Percentiles rank a stretch among this genome's conserved stretches.
Evolutionary conservation across 2,888 invertebrate species (phyloP).

Genomic region (Atherix ibis): DNA sequence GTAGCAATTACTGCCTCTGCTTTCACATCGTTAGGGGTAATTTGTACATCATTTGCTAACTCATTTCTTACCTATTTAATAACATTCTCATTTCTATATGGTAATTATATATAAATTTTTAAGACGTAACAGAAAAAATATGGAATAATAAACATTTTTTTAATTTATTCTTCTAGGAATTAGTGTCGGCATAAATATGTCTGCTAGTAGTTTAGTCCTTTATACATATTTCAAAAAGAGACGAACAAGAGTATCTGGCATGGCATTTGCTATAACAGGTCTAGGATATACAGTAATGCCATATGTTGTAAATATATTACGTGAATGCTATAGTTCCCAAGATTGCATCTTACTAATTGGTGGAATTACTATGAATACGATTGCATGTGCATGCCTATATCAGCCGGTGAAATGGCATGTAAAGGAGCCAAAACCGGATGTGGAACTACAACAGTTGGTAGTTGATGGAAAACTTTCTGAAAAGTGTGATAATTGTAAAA

Average conservation of each 20-base stretch:
- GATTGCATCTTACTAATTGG: slow-evolving; percentile 51
- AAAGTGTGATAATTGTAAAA: too few relatives aligned
- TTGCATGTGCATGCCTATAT: slow-evolving; percentile 48
- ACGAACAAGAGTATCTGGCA: slow-evolving; percentile 51
- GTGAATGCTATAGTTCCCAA: slow-evolving; percentile 43
- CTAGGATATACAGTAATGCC: slow-evolving; percentile 59
- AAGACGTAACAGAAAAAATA: too few relatives aligned
- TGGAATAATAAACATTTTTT: too few relatives aligned
- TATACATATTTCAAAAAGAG: slow-evolving; percentile 58
- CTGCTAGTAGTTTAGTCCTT: slow-evolving; percentile 52
- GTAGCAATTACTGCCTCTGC: slow-evolving; percentile 44
- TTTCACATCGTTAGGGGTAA: slow-evolving; percentile 43
- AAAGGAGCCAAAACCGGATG: slow-evolving; percentile 36
- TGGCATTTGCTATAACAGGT: slow-evolving; percentile 55
- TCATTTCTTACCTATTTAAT: slow-evolving; percentile 46
- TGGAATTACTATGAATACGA: slow-evolving; percentile 48
- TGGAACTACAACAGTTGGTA: too few relatives aligned
- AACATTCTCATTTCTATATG: slow-evolving; percentile 23
- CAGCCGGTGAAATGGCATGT: slow-evolving; percentile 64
- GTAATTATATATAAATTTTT: too few relatives aligned
- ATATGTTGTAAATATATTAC: slow-evolving; percentile 47
- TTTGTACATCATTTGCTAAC: slow-evolving; percentile 44
- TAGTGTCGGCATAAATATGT: slow-evolving; percentile 48
- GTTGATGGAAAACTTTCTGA: too few relatives aligned
- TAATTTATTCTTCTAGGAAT: too few relatives aligned